Percentiles rank a stretch among this genome's conserved stretches.
These are phyloP conservation scores for Conus ventricosus DNA, from an alignment of 1,140 invertebrate genomes.

Conservation along the genomic window DNA sequence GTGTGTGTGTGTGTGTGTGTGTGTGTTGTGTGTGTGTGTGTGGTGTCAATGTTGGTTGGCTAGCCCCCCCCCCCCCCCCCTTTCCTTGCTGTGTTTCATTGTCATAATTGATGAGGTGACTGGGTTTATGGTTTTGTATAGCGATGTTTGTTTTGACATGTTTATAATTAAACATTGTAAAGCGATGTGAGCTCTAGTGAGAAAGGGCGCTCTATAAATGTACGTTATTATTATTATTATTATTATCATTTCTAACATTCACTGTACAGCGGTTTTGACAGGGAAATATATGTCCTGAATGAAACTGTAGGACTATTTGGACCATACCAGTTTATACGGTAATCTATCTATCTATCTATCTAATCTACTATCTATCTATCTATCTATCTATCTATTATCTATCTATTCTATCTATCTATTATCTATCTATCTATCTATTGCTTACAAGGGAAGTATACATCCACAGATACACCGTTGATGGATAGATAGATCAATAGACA, in stretches of 20 bases:
- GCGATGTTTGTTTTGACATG: no score
- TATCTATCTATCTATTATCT: background rate
- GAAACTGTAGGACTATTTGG: background rate
- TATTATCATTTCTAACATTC: background rate
- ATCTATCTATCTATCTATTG: background rate
- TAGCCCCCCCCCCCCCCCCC: no score
- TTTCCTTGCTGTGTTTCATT: no score
- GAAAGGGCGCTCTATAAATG: no score
- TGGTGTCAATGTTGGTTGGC: no score
- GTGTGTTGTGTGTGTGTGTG: no score
- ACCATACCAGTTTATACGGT: background rate
- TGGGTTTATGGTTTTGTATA: no score
- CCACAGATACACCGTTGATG: background rate
- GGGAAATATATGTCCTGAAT: background rate
- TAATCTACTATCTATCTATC: conserved; percentile 31
- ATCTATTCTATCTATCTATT: background rate
- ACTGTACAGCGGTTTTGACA: background rate
- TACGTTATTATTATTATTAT: background rate
- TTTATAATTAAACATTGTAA: no score
- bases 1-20: no score
- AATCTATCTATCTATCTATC: conserved; percentile 11
- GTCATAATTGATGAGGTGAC: no score
- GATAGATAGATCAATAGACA: no score
- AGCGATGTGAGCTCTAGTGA: no score
- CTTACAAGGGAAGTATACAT: background rate